Conservation (phyloP, 2,888 invertebrate genomes). For the Sylvicola fuscatus region DNA sequence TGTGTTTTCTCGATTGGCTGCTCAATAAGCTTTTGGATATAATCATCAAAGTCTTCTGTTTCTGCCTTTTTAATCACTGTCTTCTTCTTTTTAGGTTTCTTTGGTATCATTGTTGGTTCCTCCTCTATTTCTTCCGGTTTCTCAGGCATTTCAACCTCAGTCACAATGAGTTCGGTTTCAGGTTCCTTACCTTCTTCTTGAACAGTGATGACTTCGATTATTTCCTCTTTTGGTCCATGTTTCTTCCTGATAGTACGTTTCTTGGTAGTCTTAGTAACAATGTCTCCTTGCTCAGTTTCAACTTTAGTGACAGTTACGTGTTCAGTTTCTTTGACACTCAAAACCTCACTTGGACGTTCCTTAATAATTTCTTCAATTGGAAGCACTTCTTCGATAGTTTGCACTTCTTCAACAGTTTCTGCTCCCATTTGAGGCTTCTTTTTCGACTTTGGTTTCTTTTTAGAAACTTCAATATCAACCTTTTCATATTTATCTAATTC, state of each 20-base stretch:
- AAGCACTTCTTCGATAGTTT: slow-evolving; percentile 5
- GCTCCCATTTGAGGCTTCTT: slow-evolving; percentile 3
- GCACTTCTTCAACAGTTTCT: slow-evolving; percentile 5
- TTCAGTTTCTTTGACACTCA: slow-evolving; percentile 6
- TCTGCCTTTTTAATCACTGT: slow-evolving; percentile 8
- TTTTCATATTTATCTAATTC: slow-evolving; percentile 14
- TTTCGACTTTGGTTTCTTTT: slow-evolving; percentile 4
- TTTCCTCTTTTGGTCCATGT: slow-evolving; percentile 19
- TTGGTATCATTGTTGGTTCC: background rate
- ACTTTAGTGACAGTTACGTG: no score
- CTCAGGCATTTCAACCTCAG: slow-evolving; percentile 10
- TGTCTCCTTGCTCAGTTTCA: slow-evolving; percentile 19
- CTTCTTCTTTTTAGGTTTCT: slow-evolving; percentile 5
- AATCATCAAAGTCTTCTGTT: slow-evolving; percentile 15
- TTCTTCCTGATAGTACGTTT: slow-evolving; percentile 25
- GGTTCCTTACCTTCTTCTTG: slow-evolving; percentile 23
- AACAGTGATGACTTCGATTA: slow-evolving; percentile 21
- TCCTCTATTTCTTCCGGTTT: slow-evolving; percentile 7
- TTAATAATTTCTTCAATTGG: slow-evolving; percentile 11
- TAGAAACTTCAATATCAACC: slow-evolving; percentile 9
- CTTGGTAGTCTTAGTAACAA: slow-evolving; percentile 22
- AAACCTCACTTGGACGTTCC: slow-evolving; percentile 14
- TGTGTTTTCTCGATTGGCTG: slow-evolving; percentile 13
- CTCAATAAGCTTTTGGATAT: slow-evolving; percentile 17
- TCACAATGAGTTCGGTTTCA: slow-evolving; percentile 24